Base-by-base conservation (phyloP, 2,888 invertebrate genomes). In the Leptinotarsa haldemani region DNA sequence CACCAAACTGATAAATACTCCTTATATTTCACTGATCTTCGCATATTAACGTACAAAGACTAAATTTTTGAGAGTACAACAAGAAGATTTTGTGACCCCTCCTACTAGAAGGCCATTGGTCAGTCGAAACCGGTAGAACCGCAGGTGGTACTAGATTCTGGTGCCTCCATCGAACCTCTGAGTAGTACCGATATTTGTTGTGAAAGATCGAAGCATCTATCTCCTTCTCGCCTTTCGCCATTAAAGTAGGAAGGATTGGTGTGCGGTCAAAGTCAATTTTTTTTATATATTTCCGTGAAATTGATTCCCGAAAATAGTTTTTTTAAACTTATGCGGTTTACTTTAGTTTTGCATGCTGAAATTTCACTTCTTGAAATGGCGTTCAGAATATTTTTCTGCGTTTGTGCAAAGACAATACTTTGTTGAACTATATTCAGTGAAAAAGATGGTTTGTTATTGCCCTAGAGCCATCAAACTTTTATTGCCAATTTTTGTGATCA, bases 1-100 rank as follows among this genome's bases (percentile, higher is more conserved):
- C 88, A 88, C 88, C 83, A 86, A 84, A 85, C 84, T 84, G 87
- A 85, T 87, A 88, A 88, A 83, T 86, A 85, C 86, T 86, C 73
- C 77, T 85, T 84, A 83, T 81, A 84, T 85, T 85, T 85, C 83
- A 84, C 83, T 82, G 83, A 84, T 85, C 85, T 84, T 84, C 84
- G 82, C 85, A 85, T 84, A 86, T 86, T 85, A 85, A 83, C 86
- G 83, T 81, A 82, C 82, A 82, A 81, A 82, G 80, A 86, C 84
- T 84, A 83, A 84, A 84, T 82, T 80, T 83, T 84, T 82, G 81
- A 81, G 82, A 82, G 79, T 83, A 85, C 84, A 84, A 84, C 81
- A 81, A 82, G 79, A 80, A 79, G 80, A 82, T 76, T 70, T 70
- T 69, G 30, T 78, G 81, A 84, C 82, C 86, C 85, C 82, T 79